These are phyloP conservation scores for Onchidella celtica DNA, from an alignment of 2,888 invertebrate species.

Conservation along the genomic window DNA sequence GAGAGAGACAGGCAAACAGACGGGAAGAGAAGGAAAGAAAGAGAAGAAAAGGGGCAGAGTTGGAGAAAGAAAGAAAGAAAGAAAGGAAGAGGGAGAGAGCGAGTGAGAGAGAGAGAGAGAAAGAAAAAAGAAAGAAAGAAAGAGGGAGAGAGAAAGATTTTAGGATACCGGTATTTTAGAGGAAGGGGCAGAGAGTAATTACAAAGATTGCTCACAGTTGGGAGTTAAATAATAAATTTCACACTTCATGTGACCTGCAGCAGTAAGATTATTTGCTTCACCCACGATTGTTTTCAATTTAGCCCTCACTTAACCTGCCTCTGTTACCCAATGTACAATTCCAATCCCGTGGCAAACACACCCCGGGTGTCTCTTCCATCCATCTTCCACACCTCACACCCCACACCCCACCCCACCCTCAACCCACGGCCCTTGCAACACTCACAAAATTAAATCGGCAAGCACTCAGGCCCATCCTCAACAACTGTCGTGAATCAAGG, in stretches of 20 bases:
- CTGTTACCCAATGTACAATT: too few relatives aligned
- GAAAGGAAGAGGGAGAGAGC: not conserved
- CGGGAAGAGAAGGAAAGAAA: too few relatives aligned
- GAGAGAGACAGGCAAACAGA: too few relatives aligned
- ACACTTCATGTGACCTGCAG: too few relatives aligned
- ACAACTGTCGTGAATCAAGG: conserved; percentile 24
- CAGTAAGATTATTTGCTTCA: too few relatives aligned
- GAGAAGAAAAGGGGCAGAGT: conserved; percentile 8
- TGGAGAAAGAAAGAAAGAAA: not conserved
- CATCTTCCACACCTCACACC: too few relatives aligned
- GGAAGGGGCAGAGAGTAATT: not conserved
- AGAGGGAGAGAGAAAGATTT: not conserved
- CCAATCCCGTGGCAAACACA: too few relatives aligned
- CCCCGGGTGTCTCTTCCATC: too few relatives aligned
- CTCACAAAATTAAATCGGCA: conserved; percentile 28
- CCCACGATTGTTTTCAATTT: too few relatives aligned
- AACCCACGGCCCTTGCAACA: not conserved
- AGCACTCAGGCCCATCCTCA: conserved; percentile 10
- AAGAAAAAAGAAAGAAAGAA: not conserved
- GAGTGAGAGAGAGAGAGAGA: conserved; percentile 13
- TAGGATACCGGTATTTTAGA: not conserved
- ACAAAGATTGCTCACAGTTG: too few relatives aligned
- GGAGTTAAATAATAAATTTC: too few relatives aligned
- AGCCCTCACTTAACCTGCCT: too few relatives aligned
- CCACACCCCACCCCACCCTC: not conserved